A percentile compares a stretch with the other conserved stretches of the same genome.
Conservation (phyloP, 2,797 vertebrate species). For the Tragopan temminckii region DNA sequence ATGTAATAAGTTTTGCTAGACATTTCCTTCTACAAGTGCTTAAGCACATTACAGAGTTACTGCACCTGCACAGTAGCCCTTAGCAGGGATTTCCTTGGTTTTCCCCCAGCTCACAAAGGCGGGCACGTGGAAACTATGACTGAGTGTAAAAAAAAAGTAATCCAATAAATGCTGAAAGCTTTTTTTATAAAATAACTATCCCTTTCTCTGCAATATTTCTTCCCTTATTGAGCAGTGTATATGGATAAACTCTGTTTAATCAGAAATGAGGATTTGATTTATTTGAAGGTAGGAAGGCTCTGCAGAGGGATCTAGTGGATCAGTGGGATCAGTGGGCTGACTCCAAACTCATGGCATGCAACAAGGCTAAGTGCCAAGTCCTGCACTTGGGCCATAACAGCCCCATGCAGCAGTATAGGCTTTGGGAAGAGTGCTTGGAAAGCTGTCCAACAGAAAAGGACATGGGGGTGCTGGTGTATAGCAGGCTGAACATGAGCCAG, state of each 20-base stretch:
- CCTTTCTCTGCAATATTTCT: background rate
- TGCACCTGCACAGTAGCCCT: background rate
- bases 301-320: background rate
- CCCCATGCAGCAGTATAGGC: background rate
- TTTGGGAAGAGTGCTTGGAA: background rate
- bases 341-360: background rate
- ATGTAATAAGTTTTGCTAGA: rapidly evolving
- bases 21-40: background rate
- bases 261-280: background rate
- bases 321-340: background rate
- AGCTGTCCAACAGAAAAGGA: background rate
- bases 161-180: background rate
- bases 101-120: background rate
- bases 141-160: background rate
- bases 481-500: background rate
- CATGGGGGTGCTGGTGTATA: background rate
- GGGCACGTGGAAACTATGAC: rapidly evolving
- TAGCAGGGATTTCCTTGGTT: background rate
- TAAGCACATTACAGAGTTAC: background rate
- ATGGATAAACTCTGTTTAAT: background rate
- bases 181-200: background rate
- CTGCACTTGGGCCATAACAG: background rate
- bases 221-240: background rate
- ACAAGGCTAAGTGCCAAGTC: background rate
- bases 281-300: background rate